Evolutionary conservation across 1,140 invertebrate genomes (phyloP).

Genomic region (Pygmarrhopalites habei): DNA sequence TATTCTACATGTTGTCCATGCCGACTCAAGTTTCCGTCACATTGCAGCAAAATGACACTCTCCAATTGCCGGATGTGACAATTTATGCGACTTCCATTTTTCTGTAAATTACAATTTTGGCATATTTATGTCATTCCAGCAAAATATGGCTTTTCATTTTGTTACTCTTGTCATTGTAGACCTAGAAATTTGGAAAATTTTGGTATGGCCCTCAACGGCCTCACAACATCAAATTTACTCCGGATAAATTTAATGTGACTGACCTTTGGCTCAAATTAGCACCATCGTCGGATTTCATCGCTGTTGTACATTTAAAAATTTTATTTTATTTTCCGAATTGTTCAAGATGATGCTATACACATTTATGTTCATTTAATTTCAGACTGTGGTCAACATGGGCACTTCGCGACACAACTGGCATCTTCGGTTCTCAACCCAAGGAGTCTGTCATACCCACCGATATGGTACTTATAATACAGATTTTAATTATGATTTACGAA

Average conservation of each 20-base stretch:
- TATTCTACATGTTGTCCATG: slow-evolving; percentile 1
- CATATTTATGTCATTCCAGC: no score
- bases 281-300: not conserved
- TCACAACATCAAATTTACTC: not conserved
- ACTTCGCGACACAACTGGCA: not conserved
- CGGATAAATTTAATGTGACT: not conserved
- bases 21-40: slow-evolving; percentile 20
- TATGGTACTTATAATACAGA: no score
- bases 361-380: no score
- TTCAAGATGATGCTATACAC: no score
- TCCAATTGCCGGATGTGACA: slow-evolving; percentile 6
- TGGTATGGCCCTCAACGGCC: slow-evolving; percentile 1
- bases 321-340: no score
- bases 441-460: slow-evolving; percentile 1
- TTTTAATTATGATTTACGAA: no score
- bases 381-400: no score
- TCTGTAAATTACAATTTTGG: slow-evolving; percentile 6
- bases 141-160: no score
- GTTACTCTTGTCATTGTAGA: not conserved
- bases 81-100: slow-evolving; percentile 9
- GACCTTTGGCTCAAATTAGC: not conserved
- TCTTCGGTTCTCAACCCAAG: not conserved
- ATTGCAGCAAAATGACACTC: slow-evolving; percentile 17
- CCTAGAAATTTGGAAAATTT: slow-evolving; percentile 1
- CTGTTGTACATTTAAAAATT: no score